Base-by-base conservation (phyloP, 1,140 invertebrate genomes). In the Drosophila baimaii region DNA sequence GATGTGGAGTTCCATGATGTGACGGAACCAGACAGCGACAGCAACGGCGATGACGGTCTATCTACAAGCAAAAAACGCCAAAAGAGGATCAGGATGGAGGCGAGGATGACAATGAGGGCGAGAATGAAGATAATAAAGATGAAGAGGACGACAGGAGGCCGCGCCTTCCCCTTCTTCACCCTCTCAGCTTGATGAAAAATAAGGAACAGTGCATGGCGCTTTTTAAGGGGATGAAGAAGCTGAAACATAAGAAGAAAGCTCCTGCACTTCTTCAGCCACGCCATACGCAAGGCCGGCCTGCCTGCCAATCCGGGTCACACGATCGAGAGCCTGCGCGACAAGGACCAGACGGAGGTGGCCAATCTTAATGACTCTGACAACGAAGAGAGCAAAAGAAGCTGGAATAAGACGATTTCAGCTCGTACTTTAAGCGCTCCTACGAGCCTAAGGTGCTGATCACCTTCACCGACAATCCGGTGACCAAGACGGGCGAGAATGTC, bases 361-460 rank as follows among this genome's bases (percentile, higher is more conserved):
- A 94, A 96, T 84, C 93, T 97, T 12, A 96, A 98, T 77, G 94
- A 94, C 35, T 95, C 96, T 64, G 95, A 97, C 70, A 97, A 98
- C 92, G 95, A 95, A 90, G 96, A 98, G 92, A 93, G 61, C 89
- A 90, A 92, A 92, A 95, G 89, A 97, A 98, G 92, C 94, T 98
- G 83, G 94, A 95, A 66, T 93, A 95, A 43, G 98, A 99, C 93
- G 98, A 99, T 91, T 96, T 99, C 88, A 94, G 96, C 61, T 90
- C 95, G 21, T 99, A 98, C 93, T 99, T 97, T 90, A 94, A 95
- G 63, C 95, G 96, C 57, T 93, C 95, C 17, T 97, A 97, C 85
- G 95, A 96, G 75, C 98, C 99, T 0, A 99, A 99, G 94, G 96
- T 99, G 39, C 92, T 99, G 1, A 98, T 99, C 15, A 99, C 98